These are phyloP conservation scores for Allolobophora icterica DNA, from an alignment of 2,888 invertebrate species.

Conservation along the genomic window DNA sequence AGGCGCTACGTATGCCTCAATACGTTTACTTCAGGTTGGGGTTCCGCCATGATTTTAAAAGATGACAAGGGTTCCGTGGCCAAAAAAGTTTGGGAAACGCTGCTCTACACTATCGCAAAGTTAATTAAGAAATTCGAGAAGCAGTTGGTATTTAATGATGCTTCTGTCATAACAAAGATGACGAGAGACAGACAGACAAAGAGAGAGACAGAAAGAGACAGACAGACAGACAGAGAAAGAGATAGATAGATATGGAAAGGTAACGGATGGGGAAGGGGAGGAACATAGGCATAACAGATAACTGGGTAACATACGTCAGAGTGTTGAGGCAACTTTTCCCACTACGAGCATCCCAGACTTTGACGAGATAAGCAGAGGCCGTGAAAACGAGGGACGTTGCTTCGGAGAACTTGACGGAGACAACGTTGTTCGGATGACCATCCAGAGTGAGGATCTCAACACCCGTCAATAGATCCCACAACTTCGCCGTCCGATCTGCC, in stretches of 20 bases:
- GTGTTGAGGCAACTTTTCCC: conserved; percentile 72
- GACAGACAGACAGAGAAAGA: neutral
- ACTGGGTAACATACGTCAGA: conserved; percentile 43
- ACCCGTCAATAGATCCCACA: conserved; percentile 83
- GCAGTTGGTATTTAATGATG: too few relatives aligned
- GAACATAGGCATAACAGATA: too few relatives aligned
- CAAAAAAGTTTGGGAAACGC: too few relatives aligned
- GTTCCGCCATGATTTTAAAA: too few relatives aligned
- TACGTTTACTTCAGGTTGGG: too few relatives aligned
- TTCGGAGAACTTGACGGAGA: conserved; percentile 73
- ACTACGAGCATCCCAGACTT: conserved; percentile 79
- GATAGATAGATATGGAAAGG: neutral
- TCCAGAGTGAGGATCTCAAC: conserved; percentile 74
- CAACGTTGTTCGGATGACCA: conserved; percentile 78
- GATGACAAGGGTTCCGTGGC: too few relatives aligned
- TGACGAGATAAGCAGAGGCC: conserved; percentile 80
- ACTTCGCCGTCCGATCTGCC: conserved; percentile 81
- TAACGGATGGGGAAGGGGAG: neutral
- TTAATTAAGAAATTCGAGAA: too few relatives aligned
- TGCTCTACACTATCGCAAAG: too few relatives aligned
- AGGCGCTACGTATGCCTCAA: too few relatives aligned
- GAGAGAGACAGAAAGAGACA: too few relatives aligned
- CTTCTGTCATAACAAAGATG: too few relatives aligned
- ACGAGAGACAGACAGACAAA: too few relatives aligned
- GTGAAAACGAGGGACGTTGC: conserved; percentile 74